Percentiles rank a stretch among this genome's conserved stretches.
Evolutionary conservation across 2,113 vertebrate genomes (phyloP).

Genomic region (Oncorhynchus kisutch): DNA sequence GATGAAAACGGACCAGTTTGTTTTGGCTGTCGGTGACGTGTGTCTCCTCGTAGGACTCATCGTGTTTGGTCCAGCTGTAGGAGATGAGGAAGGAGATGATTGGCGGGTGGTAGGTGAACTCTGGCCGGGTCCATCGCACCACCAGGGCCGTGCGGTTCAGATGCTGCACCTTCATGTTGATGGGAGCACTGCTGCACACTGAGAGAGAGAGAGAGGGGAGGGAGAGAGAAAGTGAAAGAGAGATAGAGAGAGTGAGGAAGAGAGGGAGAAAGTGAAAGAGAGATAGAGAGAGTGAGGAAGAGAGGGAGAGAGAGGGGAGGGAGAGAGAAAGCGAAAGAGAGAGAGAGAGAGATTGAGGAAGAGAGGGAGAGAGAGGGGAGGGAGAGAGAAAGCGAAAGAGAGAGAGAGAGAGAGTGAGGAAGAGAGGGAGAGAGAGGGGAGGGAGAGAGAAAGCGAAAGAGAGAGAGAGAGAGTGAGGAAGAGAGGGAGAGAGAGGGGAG

Average conservation of each 20-base stretch:
- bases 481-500: too few species aligned
- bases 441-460: too few species aligned
- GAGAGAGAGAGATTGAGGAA: too few species aligned
- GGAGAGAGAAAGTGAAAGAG: too few species aligned
- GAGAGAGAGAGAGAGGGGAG: neutral
- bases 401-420: neutral
- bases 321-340: too few species aligned
- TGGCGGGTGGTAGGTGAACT: constrained; percentile 90
- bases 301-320: neutral
- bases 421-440: neutral
- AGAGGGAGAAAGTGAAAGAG: too few species aligned
- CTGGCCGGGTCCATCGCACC: constrained; percentile 90
- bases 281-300: neutral
- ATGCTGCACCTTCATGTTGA: constrained; percentile 96
- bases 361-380: neutral
- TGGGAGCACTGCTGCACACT: constrained; percentile 94
- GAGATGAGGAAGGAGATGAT: constrained; percentile 95
- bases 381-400: too few species aligned
- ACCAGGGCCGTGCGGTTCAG: constrained; percentile 86
- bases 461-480: too few species aligned
- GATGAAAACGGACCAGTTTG: constrained; percentile 51
- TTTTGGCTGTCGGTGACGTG: constrained; percentile 91
- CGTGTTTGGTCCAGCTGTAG: constrained; percentile 96
- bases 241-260: neutral
- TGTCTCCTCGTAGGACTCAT: constrained; percentile 93